phyloP scores from a whole-genome alignment of 64 coral and sea anemone genomes.

The Trachythela sp. region DNA sequence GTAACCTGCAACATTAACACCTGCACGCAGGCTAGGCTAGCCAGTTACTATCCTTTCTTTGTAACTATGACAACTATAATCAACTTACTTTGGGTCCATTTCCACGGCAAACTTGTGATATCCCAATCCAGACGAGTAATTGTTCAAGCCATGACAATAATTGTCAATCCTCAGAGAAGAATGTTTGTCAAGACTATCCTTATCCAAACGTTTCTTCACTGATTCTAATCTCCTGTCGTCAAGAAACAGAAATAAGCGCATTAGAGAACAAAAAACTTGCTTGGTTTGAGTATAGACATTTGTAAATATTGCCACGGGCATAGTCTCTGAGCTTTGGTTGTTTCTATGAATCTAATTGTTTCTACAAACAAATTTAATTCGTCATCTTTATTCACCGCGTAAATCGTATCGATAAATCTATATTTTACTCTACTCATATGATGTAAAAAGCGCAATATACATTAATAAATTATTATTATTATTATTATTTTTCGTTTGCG shows the following conservation, averaged over 20 bases:
- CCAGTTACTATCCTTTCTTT: background rate
- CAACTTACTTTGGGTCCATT: conserved; percentile 25
- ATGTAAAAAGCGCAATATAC: no score
- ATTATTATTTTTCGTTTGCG: no score
- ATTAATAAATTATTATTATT: no score
- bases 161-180: background rate
- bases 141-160: conserved; percentile 5
- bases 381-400: background rate
- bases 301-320: background rate
- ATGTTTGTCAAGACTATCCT: background rate
- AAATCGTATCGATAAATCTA: no score
- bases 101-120: conserved; percentile 19
- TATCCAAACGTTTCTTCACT: conserved; percentile 3
- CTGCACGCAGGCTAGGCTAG: background rate
- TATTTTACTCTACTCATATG: no score
- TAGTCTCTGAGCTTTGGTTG: background rate
- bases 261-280: background rate
- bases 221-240: background rate
- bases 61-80: background rate
- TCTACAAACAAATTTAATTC: background rate
- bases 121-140: conserved; percentile 14
- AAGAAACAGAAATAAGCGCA: background rate
- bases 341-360: background rate
- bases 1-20: no score
- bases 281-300: background rate